Percentiles rank a stretch among this genome's conserved stretches.
Conservation (phyloP, 2,113 vertebrate genomes). For the Eulacestoma nigropectus region DNA sequence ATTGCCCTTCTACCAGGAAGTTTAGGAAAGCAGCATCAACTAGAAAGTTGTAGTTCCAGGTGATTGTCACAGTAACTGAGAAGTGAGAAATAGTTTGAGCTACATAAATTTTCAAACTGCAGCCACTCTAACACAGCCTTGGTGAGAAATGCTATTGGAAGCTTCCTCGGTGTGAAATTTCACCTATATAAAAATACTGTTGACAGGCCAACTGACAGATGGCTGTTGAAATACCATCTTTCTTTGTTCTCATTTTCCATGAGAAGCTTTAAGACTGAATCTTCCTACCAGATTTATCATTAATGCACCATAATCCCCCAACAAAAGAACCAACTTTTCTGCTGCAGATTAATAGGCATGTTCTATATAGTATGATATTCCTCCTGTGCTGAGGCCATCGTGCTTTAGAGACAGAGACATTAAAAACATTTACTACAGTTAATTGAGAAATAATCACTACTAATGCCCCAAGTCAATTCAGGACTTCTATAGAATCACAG, state of each 20-base stretch:
- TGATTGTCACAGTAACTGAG: background rate
- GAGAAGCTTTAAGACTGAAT: conserved; percentile 18
- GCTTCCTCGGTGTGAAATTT: conserved; percentile 25
- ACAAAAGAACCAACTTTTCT: conserved; percentile 15
- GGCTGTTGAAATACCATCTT: conserved; percentile 35
- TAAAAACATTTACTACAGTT: background rate
- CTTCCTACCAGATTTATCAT: conserved; percentile 16
- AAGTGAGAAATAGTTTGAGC: background rate
- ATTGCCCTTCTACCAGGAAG: background rate
- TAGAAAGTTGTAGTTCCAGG: background rate
- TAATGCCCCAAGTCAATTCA: background rate
- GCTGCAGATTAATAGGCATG: background rate
- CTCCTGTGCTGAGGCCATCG: background rate
- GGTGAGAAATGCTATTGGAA: conserved; percentile 27
- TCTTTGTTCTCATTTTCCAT: conserved; percentile 42
- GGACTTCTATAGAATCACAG: background rate
- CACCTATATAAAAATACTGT: conserved; percentile 29
- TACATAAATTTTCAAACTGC: background rate
- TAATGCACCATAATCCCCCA: conserved; percentile 10
- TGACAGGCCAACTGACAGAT: conserved; percentile 38
- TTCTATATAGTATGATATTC: background rate
- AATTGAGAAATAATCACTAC: background rate
- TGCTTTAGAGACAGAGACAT: background rate
- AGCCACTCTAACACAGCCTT: background rate
- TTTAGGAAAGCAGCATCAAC: background rate